A percentile compares a stretch with the other conserved stretches of the same genome.
Conservation (phyloP, 2,113 vertebrate species). For the Nothobranchius furzeri region DNA sequence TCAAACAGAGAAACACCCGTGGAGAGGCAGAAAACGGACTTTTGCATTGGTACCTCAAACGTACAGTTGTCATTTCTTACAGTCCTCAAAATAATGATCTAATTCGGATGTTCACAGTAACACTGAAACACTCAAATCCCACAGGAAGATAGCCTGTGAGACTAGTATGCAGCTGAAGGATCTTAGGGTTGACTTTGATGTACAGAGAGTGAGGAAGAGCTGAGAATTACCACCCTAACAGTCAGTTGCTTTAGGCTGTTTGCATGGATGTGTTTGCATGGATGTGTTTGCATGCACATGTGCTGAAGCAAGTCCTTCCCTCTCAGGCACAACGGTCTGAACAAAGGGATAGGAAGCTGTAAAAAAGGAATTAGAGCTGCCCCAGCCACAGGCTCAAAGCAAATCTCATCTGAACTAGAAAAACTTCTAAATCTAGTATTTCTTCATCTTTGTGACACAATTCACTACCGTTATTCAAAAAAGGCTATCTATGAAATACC, state of each 20-base stretch:
- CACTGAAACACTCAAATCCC: constrained; percentile 1
- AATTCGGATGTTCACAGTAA: not conserved
- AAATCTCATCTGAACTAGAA: constrained; percentile 54
- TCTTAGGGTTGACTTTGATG: constrained; percentile 19
- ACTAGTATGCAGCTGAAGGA: not conserved
- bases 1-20: constrained; percentile 22
- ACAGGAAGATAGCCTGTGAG: not conserved
- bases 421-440: constrained; percentile 42
- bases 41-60: not conserved
- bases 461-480: not conserved
- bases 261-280: constrained; percentile 16
- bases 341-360: constrained; percentile 42
- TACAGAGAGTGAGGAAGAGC: constrained; percentile 10
- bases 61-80: not conserved
- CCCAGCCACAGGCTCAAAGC: constrained; percentile 60
- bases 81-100: not conserved
- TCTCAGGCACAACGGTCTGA: constrained; percentile 21
- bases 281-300: constrained; percentile 1
- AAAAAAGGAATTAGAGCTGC: constrained; percentile 68
- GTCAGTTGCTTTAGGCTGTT: constrained; percentile 16
- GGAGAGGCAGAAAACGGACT: constrained; percentile 9
- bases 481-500: not conserved
- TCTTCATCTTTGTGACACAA: constrained; percentile 34
- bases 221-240: constrained; percentile 6
- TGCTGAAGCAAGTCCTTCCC: not conserved